These are phyloP conservation scores for Portunus trituberculatus DNA, from an alignment of 1,140 invertebrate species.

Conservation along the genomic window DNA sequence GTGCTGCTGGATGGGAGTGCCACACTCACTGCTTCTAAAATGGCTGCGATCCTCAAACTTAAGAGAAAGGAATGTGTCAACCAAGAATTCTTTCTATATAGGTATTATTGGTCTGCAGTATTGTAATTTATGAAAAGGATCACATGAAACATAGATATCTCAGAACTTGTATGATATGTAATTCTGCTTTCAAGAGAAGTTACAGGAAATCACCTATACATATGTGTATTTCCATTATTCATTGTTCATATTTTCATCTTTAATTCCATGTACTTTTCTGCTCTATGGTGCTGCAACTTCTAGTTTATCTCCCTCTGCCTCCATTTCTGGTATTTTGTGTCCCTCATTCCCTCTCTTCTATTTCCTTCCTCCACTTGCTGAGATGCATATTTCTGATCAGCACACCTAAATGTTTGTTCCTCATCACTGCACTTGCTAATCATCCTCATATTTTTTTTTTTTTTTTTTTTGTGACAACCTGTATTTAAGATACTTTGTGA, in stretches of 20 bases:
- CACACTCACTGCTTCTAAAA: not conserved
- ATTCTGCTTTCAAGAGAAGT: not conserved
- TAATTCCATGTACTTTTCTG: not conserved
- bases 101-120: not conserved
- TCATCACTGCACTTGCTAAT: not conserved
- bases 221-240: not conserved
- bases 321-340: too few relatives aligned
- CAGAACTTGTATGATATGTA: not conserved
- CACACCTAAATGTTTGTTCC: not conserved
- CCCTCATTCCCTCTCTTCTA: not conserved
- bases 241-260: conserved; percentile 14
- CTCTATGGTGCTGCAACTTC: not conserved
- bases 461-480: not conserved
- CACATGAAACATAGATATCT: not conserved
- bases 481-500: conserved; percentile 24
- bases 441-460: not conserved
- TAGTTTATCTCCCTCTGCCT: not conserved
- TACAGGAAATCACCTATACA: not conserved
- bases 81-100: not conserved
- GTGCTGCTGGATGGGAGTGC: not conserved
- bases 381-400: not conserved
- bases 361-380: not conserved
- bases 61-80: not conserved
- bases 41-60: not conserved
- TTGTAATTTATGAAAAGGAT: not conserved